A percentile compares a stretch with the other conserved stretches of the same genome.
Evolutionary conservation across 1,140 invertebrate genomes (phyloP).

Genomic region (Drosophila nikananu): DNA sequence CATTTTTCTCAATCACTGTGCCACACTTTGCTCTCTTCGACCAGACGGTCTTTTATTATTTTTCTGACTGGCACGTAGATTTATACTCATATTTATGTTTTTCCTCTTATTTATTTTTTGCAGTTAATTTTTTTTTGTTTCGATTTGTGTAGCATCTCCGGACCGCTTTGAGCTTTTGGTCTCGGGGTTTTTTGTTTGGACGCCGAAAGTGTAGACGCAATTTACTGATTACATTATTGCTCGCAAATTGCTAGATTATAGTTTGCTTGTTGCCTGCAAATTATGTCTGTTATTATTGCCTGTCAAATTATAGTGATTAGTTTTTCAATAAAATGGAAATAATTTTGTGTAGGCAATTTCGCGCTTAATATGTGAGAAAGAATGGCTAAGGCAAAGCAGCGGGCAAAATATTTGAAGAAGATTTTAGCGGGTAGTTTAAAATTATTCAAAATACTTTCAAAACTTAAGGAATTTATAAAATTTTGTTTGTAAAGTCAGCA

Average conservation of each 20-base stretch:
- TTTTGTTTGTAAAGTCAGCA: no score
- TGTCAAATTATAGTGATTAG: constrained; percentile 76
- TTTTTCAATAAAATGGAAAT: constrained; percentile 65
- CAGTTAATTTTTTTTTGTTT: constrained; percentile 27
- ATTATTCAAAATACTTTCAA: neutral
- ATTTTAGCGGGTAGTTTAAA: neutral
- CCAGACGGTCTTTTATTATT: constrained; percentile 76
- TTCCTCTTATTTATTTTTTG: constrained; percentile 43
- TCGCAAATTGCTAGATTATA: constrained; percentile 80
- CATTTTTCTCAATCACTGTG: constrained; percentile 19
- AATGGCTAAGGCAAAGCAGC: neutral
- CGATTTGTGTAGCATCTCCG: constrained; percentile 59
- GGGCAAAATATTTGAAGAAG: neutral
- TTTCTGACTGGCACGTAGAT: constrained; percentile 77
- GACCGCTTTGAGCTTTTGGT: constrained; percentile 53
- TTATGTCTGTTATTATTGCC: constrained; percentile 68
- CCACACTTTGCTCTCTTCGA: constrained; percentile 58
- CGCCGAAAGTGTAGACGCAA: constrained; percentile 71
- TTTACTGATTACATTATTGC: constrained; percentile 82
- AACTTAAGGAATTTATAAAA: no score
- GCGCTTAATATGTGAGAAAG: constrained; percentile 46
- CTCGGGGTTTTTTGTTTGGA: constrained; percentile 35
- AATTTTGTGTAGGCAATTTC: constrained; percentile 36
- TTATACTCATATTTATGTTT: constrained; percentile 79
- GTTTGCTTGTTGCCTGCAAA: constrained; percentile 57